Evolutionary conservation across 1,140 invertebrate genomes (phyloP), one percentile per base, ranked within the genome.

Genomic region (Halictus rubicundus): DNA sequence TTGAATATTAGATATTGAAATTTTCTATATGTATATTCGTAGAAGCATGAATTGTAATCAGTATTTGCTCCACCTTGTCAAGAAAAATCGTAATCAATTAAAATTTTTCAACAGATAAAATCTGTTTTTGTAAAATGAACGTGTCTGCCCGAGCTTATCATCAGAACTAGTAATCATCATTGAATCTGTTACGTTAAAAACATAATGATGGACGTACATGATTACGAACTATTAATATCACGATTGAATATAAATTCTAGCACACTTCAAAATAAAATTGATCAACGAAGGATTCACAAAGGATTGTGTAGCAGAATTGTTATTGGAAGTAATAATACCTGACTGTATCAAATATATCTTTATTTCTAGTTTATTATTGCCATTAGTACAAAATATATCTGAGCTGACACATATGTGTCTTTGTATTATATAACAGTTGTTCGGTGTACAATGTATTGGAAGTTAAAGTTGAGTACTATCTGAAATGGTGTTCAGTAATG

Each of bases 381-480:
- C 10, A 70, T 59, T 68, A 32, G 49, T 78, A 78, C 65, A 71
- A 78, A 72, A 78, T 23, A 54, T 72, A 63, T 52, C 19, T 71
- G 59, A 78, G 23, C 23, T 64, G 71, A 78, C 52, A 46, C 46
- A 72, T 46, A 71, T 10, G 9, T 25, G 9, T 49, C 8, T 52
- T 64, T 64, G 7, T 19, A 39, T 46, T 66, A n/a, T 49, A 25
- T 42, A 73, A 64, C 27, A 77, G 46, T 25, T 39, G 27, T 61
- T 23, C 23, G 32, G 23, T 19, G 21, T 23, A 60, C 7, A 70
- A 77, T 37, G 37, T 69, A 37, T 70, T 69, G 25, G 7, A 16
- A 21, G 42, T 23, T 60, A 46, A 66, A 42, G 25, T 4, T 6
- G 39, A 60, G 25, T 69, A 76, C 21, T 14, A 21, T 9, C 4